Evolutionary conservation across 2,888 invertebrate genomes (phyloP).

Genomic region (Stenodema calcarata): DNA sequence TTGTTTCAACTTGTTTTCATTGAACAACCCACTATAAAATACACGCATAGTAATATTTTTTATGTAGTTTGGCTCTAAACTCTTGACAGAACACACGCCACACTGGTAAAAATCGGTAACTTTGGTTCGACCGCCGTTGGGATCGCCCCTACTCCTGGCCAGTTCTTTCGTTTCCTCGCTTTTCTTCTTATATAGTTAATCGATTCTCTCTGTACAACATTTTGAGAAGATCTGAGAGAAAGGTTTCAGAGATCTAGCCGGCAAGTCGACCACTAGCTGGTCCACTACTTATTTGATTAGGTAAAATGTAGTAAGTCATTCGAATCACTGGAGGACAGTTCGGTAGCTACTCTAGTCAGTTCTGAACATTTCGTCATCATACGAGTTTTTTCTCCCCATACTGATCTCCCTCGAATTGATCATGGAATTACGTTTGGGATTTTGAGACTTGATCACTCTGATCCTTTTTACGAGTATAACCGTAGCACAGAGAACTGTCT

Average conservation of each 20-base stretch:
- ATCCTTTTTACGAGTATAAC: no score
- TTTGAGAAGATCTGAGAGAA: neutral
- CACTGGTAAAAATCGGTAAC: constrained; percentile 22
- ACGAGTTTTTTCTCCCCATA: no score
- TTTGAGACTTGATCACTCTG: no score
- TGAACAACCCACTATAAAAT: neutral
- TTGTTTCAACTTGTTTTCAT: no score
- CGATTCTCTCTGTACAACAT: neutral
- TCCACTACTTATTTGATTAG: constrained; percentile 20
- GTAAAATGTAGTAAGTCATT: neutral
- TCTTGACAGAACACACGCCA: neutral
- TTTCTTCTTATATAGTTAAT: neutral
- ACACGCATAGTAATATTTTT: neutral
- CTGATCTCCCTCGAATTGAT: no score
- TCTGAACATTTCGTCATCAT: no score
- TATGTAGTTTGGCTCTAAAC: neutral
- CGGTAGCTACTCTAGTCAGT: neutral
- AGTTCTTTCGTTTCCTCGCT: neutral
- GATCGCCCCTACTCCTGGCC: constrained; percentile 7
- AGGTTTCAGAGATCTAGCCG: constrained; percentile 17
- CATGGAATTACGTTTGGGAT: no score
- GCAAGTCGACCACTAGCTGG: constrained; percentile 16
- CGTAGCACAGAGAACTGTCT: neutral
- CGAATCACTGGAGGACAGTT: neutral
- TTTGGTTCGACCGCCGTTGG: constrained; percentile 25